These are phyloP conservation scores for Seison nebaliae DNA, from an alignment of 1,140 invertebrate species.

Conservation along the genomic window DNA sequence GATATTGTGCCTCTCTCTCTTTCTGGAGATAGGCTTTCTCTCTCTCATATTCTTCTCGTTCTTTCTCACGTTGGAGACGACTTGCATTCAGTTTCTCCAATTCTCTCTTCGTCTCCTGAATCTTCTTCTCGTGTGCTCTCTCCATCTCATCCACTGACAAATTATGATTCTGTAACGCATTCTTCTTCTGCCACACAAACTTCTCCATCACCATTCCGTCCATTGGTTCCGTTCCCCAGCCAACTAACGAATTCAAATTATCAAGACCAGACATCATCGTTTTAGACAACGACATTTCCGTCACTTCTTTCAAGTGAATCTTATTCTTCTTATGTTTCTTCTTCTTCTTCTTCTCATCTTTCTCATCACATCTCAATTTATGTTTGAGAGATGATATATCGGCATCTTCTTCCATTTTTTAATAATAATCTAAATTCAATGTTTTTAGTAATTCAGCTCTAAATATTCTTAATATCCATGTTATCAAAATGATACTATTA, in stretches of 20 bases:
- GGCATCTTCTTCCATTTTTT: too few relatives aligned
- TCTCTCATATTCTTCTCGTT: conserved; percentile 59
- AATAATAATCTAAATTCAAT: too few relatives aligned
- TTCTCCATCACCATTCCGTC: conserved; percentile 33
- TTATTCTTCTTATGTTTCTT: not conserved
- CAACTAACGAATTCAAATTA: too few relatives aligned
- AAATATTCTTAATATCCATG: too few relatives aligned
- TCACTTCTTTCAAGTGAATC: conserved; percentile 6
- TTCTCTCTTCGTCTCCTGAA: conserved; percentile 22
- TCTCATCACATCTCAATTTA: too few relatives aligned
- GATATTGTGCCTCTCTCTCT: conserved; percentile 72
- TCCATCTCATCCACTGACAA: conserved; percentile 2
- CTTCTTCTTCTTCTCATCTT: not conserved
- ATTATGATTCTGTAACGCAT: not conserved
- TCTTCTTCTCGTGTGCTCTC: not conserved
- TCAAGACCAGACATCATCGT: too few relatives aligned
- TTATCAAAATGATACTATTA: too few relatives aligned
- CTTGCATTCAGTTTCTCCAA: conserved; percentile 54
- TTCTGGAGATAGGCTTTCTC: conserved; percentile 49
- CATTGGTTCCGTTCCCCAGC: too few relatives aligned
- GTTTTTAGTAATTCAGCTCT: too few relatives aligned
- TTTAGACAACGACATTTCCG: too few relatives aligned
- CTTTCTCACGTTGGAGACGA: conserved; percentile 56
- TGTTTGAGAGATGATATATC: too few relatives aligned
- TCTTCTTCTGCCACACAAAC: conserved; percentile 84